Percentiles rank a stretch among this genome's conserved stretches.
phyloP scores from a whole-genome alignment of 2,888 invertebrate species.

The Rotaria sp. region DNA sequence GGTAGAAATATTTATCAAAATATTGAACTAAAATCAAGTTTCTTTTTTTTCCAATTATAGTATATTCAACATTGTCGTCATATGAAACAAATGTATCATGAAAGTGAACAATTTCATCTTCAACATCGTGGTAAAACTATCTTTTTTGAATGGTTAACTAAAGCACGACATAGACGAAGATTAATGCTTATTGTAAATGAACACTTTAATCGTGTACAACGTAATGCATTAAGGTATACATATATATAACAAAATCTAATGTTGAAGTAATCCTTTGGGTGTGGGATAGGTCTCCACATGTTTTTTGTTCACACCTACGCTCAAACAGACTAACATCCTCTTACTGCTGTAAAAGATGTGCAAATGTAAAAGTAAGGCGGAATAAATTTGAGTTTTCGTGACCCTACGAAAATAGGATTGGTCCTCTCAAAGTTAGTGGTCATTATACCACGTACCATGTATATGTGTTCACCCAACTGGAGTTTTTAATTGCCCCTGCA shows the following conservation, averaged over 20 bases:
- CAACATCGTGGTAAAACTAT: neutral
- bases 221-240: neutral
- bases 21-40: neutral
- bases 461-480: too few relatives aligned
- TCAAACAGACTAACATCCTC: too few relatives aligned
- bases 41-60: neutral
- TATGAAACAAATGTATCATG: neutral
- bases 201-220: neutral
- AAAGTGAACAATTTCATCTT: constrained; percentile 18
- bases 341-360: too few relatives aligned
- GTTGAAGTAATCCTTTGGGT: too few relatives aligned
- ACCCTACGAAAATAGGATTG: too few relatives aligned
- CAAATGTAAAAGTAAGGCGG: too few relatives aligned
- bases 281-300: too few relatives aligned
- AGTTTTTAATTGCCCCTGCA: too few relatives aligned
- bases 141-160: neutral
- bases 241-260: neutral
- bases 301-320: too few relatives aligned
- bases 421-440: too few relatives aligned
- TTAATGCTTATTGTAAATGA: neutral
- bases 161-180: neutral
- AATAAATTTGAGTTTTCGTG: too few relatives aligned
- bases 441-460: too few relatives aligned
- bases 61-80: constrained; percentile 18
- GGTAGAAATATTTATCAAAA: neutral